These are phyloP conservation scores for Astyanax mexicanus DNA, from an alignment of 2,797 vertebrate species.

Conservation along the genomic window DNA sequence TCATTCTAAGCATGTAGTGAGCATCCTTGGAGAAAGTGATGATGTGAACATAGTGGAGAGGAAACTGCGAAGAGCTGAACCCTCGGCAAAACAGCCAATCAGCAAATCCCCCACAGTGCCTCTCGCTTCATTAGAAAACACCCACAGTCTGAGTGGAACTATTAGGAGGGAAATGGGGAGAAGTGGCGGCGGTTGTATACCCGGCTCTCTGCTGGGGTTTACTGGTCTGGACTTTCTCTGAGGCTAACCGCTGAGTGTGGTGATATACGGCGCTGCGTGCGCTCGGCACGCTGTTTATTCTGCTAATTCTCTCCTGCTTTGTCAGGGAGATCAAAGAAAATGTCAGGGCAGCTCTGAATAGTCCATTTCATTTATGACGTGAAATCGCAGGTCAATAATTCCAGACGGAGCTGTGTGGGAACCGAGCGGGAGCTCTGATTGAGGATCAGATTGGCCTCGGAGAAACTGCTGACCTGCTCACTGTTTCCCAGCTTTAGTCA, in stretches of 20 bases:
- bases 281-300: not conserved
- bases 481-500: not conserved
- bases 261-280: not conserved
- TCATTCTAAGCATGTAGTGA: not conserved
- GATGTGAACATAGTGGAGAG: conserved; percentile 6
- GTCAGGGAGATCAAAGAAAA: not conserved
- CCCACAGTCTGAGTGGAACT: not conserved
- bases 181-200: not conserved
- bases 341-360: not conserved
- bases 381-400: conserved; percentile 7
- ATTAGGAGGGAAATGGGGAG: not conserved
- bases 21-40: not conserved
- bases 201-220: conserved; percentile 7
- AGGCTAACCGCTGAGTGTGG: conserved; percentile 14
- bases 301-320: not conserved
- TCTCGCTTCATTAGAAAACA: not conserved
- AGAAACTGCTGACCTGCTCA: conserved; percentile 21
- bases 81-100: conserved; percentile 13
- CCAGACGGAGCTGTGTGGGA: not conserved
- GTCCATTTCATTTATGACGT: conserved; percentile 4
- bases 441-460: conserved; percentile 14
- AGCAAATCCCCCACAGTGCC: conserved; percentile 9
- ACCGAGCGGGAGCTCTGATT: not conserved
- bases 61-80: conserved; percentile 9
- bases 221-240: not conserved